A percentile compares a stretch with the other conserved stretches of the same genome.
These are phyloP conservation scores for Amiota minor DNA, from an alignment of 2,888 invertebrate genomes.

Conservation along the genomic window DNA sequence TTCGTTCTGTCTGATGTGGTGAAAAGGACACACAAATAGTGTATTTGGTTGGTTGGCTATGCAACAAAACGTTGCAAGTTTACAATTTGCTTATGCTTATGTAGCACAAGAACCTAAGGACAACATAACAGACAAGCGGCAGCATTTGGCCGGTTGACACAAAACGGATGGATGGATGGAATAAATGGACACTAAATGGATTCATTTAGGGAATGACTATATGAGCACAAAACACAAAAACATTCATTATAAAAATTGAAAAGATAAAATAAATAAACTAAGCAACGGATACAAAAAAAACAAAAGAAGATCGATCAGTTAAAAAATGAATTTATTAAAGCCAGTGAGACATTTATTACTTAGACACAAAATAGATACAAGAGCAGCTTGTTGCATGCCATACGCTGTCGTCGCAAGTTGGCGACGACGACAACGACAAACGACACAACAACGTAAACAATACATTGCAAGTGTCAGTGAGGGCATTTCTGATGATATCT, in stretches of 20 bases:
- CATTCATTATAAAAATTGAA: neutral
- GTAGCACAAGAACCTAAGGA: constrained; percentile 13
- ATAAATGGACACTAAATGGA: too few relatives aligned
- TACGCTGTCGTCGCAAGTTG: too few relatives aligned
- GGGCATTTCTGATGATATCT: too few relatives aligned
- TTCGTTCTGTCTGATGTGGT: neutral
- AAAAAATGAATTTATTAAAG: too few relatives aligned
- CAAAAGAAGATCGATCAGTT: too few relatives aligned
- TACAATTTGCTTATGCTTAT: neutral
- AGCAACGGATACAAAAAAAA: too few relatives aligned
- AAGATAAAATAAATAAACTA: neutral
- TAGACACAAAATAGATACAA: too few relatives aligned
- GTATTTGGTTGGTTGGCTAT: neutral
- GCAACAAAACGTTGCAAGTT: neutral
- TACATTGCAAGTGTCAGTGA: too few relatives aligned
- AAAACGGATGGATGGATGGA: neutral
- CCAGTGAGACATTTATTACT: too few relatives aligned
- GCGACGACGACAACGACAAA: too few relatives aligned
- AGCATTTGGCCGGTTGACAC: constrained; percentile 63
- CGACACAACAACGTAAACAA: too few relatives aligned
- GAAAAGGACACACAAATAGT: constrained; percentile 10
- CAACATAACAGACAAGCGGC: constrained; percentile 58
- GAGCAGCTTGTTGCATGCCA: too few relatives aligned
- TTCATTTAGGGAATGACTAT: neutral
- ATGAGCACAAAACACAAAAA: neutral